phyloP scores from a whole-genome alignment of 2,113 vertebrate genomes.

The Psittacara wagleri region DNA sequence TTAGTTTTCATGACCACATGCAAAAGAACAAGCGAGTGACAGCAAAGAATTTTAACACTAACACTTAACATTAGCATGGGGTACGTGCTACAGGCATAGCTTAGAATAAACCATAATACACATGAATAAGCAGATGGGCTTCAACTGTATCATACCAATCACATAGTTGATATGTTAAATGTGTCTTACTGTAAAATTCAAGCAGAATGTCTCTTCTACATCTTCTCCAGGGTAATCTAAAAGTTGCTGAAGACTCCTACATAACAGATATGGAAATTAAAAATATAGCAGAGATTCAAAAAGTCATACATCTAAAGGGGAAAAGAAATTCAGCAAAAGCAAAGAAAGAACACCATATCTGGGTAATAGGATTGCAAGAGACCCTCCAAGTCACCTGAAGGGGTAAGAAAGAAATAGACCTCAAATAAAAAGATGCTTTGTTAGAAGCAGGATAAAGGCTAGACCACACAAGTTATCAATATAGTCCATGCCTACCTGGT shows the following conservation, averaged over 20 bases:
- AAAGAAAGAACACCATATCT: background rate
- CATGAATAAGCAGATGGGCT: background rate
- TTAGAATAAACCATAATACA: background rate
- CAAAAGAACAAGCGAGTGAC: background rate
- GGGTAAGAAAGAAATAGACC: background rate
- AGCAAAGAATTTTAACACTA: background rate
- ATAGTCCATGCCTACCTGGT: background rate
- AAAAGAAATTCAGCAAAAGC: background rate
- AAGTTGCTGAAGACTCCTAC: constrained; percentile 93
- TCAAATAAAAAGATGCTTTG: background rate
- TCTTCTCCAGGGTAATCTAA: constrained; percentile 89
- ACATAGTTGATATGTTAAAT: background rate
- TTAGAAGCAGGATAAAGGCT: background rate
- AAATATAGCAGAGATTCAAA: background rate
- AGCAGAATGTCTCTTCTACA: constrained; percentile 91
- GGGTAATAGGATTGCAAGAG: background rate
- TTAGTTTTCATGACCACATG: background rate
- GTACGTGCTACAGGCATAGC: background rate
- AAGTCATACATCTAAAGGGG: background rate
- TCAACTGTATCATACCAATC: background rate
- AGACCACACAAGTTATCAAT: background rate
- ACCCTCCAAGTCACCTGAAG: background rate
- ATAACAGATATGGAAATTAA: background rate
- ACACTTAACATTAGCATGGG: background rate
- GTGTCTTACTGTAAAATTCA: constrained; percentile 90